A percentile compares a stretch with the other conserved stretches of the same genome.
Evolutionary conservation across 2,113 vertebrate species (phyloP).

Genomic region (Mirounga angustirostris): DNA sequence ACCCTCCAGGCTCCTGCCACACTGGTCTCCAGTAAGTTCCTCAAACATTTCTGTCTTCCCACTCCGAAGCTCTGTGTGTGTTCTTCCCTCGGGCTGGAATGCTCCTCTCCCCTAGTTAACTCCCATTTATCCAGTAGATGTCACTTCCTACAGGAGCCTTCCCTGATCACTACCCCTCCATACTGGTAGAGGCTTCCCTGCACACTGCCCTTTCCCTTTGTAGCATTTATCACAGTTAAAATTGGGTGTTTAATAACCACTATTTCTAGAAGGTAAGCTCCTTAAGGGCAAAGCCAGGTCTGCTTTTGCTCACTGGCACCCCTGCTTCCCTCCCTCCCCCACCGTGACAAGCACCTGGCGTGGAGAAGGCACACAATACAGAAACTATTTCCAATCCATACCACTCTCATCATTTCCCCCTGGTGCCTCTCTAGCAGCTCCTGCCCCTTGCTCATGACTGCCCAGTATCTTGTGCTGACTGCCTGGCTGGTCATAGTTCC

Average conservation of each 20-base stretch:
- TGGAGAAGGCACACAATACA: neutral
- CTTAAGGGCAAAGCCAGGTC: neutral
- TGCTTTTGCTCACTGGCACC: neutral
- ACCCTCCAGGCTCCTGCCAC: neutral
- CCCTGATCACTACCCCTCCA: neutral
- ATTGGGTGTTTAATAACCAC: neutral
- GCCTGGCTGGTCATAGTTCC: neutral
- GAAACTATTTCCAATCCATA: neutral
- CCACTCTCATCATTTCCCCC: neutral
- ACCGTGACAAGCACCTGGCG: neutral
- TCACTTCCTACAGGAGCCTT: conserved; percentile 30
- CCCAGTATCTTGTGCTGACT: neutral
- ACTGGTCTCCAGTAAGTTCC: neutral
- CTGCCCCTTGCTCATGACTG: neutral
- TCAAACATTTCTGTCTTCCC: neutral
- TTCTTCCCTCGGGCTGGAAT: neutral
- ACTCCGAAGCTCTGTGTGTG: neutral
- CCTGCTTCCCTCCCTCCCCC: neutral
- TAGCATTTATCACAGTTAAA: neutral
- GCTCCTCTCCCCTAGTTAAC: neutral
- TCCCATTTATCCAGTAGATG: neutral
- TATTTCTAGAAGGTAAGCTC: neutral
- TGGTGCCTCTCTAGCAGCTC: neutral
- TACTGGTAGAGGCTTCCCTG: neutral
- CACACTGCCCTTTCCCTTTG: neutral